These are phyloP conservation scores for Drosophila micromelanica DNA, from an alignment of 1,140 invertebrate species.

Conservation along the genomic window DNA sequence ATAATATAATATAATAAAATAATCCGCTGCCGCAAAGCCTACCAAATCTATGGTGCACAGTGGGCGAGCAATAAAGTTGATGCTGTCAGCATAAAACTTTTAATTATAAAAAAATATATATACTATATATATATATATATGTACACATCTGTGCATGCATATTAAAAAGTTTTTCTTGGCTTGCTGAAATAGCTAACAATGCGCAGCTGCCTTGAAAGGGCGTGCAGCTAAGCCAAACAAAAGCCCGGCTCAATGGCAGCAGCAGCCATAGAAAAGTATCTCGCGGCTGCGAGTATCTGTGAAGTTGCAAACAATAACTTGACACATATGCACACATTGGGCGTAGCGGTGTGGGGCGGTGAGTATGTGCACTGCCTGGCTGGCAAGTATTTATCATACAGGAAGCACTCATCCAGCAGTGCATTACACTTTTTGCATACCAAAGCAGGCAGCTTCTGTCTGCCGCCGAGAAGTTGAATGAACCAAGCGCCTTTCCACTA, in stretches of 20 bases:
- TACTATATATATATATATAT: neutral
- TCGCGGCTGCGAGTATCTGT: slow-evolving; percentile 32
- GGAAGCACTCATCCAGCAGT: slow-evolving; percentile 49
- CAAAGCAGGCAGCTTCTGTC: slow-evolving; percentile 41
- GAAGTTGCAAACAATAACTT: slow-evolving; percentile 54
- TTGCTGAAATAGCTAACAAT: slow-evolving; percentile 43
- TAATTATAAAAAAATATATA: slow-evolving; percentile 51
- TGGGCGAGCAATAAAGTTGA: slow-evolving; percentile 29
- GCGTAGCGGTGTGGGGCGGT: neutral
- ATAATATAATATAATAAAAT: slow-evolving; percentile 42
- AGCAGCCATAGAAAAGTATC: slow-evolving; percentile 50
- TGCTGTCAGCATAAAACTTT: slow-evolving; percentile 57
- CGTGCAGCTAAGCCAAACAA: slow-evolving; percentile 35
- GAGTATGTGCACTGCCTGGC: neutral
- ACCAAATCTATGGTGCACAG: slow-evolving; percentile 20
- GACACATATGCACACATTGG: slow-evolving; percentile 34
- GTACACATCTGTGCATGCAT: slow-evolving; percentile 7
- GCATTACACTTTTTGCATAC: slow-evolving; percentile 43
- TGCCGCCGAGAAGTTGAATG: slow-evolving; percentile 24
- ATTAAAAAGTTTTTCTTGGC: slow-evolving; percentile 42
- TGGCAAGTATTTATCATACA: slow-evolving; percentile 42
- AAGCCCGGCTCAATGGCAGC: slow-evolving; percentile 47
- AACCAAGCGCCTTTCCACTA: slow-evolving; percentile 21
- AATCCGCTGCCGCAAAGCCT: slow-evolving; percentile 37
- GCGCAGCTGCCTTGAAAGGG: slow-evolving; percentile 31